phyloP scores from a whole-genome alignment of 2,113 vertebrate genomes.

The Potamarius usumacintae region DNA sequence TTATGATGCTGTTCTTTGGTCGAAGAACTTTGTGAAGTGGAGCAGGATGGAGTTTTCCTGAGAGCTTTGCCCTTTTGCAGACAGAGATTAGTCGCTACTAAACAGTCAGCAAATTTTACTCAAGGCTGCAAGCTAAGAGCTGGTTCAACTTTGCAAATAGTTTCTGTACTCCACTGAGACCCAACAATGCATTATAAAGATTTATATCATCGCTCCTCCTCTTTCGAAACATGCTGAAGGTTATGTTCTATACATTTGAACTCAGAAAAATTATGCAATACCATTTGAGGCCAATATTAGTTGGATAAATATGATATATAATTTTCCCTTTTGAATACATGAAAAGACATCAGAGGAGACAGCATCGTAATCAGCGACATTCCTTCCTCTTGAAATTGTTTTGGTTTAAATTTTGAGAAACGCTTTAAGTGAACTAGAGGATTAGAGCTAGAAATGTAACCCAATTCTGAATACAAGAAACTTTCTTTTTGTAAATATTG shows the following conservation, averaged over 20 bases:
- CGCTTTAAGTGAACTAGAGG: neutral
- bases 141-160: conserved; percentile 1
- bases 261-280: neutral
- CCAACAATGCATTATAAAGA: neutral
- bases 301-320: neutral
- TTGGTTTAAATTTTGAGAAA: too few relatives aligned
- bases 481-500: neutral
- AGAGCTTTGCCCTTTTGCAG: conserved; percentile 48
- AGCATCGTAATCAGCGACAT: neutral
- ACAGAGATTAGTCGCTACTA: conserved; percentile 45
- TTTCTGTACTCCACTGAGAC: conserved; percentile 21
- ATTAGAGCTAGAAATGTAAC: neutral
- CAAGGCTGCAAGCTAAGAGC: neutral
- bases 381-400: too few relatives aligned
- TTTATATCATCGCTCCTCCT: neutral
- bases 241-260: neutral
- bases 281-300: neutral
- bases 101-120: conserved; percentile 41
- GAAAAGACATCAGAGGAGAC: neutral
- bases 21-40: conserved; percentile 39
- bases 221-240: neutral
- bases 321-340: neutral
- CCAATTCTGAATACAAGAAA: neutral
- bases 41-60: conserved; percentile 4
- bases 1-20: conserved; percentile 4